A percentile compares a stretch with the other conserved stretches of the same genome.
These are phyloP conservation scores for Cochlearius cochlearius DNA, from an alignment of 2,113 vertebrate genomes.

Conservation along the genomic window DNA sequence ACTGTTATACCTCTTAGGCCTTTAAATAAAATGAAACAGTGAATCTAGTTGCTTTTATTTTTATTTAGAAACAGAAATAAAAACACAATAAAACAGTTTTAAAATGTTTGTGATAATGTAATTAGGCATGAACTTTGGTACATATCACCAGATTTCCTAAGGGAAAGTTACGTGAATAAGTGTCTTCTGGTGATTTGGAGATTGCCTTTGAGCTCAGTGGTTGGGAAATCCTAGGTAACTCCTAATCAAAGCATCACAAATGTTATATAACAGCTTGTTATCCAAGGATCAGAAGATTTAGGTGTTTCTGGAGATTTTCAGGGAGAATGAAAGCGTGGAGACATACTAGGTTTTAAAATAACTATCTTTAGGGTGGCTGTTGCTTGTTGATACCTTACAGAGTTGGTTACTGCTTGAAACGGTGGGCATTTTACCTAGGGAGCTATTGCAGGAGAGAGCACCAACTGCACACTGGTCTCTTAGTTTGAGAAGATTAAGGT, in stretches of 20 bases:
- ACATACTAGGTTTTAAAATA: not conserved
- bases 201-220: not conserved
- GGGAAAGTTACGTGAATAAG: not conserved
- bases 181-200: not conserved
- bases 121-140: not conserved
- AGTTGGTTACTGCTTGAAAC: not conserved
- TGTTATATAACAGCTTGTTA: accelerated
- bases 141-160: not conserved
- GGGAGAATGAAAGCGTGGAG: not conserved
- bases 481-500: not conserved
- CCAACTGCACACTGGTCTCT: not conserved
- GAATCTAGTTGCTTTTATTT: not conserved
- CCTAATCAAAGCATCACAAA: not conserved
- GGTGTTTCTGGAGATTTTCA: not conserved
- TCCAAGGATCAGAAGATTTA: not conserved
- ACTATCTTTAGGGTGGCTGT: not conserved
- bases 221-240: not conserved
- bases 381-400: not conserved
- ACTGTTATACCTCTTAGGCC: not conserved
- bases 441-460: not conserved
- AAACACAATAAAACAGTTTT: not conserved
- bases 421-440: not conserved
- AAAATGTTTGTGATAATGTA: not conserved
- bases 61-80: not conserved
- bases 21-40: not conserved